These are phyloP conservation scores for Marmota monax DNA, from an alignment of 2,113 vertebrate genomes.

Conservation along the genomic window DNA sequence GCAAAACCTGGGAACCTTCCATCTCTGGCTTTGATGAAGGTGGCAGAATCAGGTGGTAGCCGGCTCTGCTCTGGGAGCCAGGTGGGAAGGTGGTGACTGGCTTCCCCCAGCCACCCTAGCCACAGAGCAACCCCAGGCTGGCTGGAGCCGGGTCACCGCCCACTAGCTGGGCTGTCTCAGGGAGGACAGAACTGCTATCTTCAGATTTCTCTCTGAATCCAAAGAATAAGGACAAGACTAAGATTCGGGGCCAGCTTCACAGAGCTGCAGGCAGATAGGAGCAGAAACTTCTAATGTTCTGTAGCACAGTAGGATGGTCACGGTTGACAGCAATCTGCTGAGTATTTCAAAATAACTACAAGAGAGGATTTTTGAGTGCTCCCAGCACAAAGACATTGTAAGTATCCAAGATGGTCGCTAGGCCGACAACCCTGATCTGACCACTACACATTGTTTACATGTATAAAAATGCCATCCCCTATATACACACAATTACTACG, in stretches of 20 bases:
- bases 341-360: background rate
- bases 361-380: background rate
- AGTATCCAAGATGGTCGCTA: background rate
- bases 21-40: background rate
- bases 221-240: background rate
- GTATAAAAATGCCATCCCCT: background rate
- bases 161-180: background rate
- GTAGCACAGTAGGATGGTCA: background rate
- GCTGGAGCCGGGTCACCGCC: background rate
- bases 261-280: background rate
- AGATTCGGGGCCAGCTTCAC: background rate
- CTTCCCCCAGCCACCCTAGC: rapidly evolving
- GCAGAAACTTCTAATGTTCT: background rate
- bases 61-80: background rate
- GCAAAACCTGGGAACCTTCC: background rate
- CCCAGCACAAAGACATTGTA: background rate
- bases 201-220: background rate
- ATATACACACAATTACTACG: background rate
- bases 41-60: rapidly evolving
- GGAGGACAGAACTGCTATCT: background rate
- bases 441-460: background rate
- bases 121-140: rapidly evolving
- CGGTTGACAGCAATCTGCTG: background rate
- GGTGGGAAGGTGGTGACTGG: rapidly evolving
- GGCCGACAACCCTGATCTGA: background rate